Percentiles rank a stretch among this genome's conserved stretches.
Evolutionary conservation across 1,140 invertebrate species (phyloP).

Genomic region (Chrysopa pallens): DNA sequence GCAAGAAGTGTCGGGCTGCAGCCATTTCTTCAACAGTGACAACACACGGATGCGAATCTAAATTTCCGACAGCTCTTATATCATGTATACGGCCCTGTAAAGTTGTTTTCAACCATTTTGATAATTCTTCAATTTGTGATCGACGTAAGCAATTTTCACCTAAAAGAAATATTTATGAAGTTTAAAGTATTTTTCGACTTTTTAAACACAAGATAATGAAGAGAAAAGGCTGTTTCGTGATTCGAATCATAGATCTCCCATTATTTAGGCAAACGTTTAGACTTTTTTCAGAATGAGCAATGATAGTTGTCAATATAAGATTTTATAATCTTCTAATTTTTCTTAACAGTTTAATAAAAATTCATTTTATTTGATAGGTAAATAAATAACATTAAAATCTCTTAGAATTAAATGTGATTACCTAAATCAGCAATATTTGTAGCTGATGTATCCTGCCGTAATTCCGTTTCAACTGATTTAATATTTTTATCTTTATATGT

Average conservation of each 20-base stretch:
- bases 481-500: constrained; percentile 66
- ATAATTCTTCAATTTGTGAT: constrained; percentile 53
- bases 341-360: too few species aligned
- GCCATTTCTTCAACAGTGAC: constrained; percentile 93
- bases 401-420: constrained; percentile 1
- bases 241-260: too few species aligned
- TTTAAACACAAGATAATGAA: not conserved
- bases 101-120: constrained; percentile 57
- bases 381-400: too few species aligned
- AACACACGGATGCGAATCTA: constrained; percentile 83
- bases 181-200: not conserved
- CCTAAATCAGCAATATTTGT: constrained; percentile 32
- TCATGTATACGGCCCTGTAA: constrained; percentile 61
- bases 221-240: too few species aligned
- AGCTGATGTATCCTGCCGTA: constrained; percentile 47
- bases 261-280: too few species aligned
- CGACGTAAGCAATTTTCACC: constrained; percentile 48
- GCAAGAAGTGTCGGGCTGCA: constrained; percentile 82
- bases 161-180: constrained; percentile 16
- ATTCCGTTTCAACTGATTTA: constrained; percentile 86
- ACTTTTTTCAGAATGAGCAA: too few species aligned
- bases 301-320: too few species aligned
- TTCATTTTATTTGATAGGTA: too few species aligned
- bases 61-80: constrained; percentile 62
- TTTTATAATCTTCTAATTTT: too few species aligned